Evolutionary conservation across 2,113 vertebrate species (phyloP).

Genomic region (Illadopsis cleaveri): DNA sequence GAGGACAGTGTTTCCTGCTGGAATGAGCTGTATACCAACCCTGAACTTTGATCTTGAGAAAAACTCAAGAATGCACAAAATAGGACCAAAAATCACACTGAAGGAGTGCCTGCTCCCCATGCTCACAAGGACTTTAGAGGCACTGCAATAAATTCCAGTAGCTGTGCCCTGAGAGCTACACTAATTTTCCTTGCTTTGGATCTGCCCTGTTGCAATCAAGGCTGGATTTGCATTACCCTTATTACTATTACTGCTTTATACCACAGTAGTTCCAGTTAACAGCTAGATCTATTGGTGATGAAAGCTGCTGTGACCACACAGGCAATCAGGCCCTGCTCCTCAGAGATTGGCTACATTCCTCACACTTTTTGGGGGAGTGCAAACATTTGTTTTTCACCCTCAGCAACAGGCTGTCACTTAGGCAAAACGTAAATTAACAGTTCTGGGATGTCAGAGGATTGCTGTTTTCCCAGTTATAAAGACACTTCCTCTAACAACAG

Average conservation of each 20-base stretch:
- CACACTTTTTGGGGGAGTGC: neutral
- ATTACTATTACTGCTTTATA: neutral
- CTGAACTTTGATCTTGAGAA: neutral
- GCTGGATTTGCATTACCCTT: neutral
- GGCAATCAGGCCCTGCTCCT: neutral
- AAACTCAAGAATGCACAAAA: neutral
- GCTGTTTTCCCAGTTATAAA: neutral
- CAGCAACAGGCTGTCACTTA: neutral
- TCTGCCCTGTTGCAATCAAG: neutral
- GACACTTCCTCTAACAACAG: neutral
- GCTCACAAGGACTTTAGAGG: neutral
- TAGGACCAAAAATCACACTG: neutral
- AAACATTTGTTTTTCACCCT: neutral
- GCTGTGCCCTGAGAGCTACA: neutral
- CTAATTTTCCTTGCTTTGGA: neutral
- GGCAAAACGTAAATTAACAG: neutral
- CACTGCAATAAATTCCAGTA: neutral
- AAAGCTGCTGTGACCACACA: neutral
- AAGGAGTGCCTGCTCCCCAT: neutral
- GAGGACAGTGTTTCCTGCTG: neutral
- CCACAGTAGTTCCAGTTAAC: neutral
- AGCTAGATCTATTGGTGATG: neutral
- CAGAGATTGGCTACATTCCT: neutral
- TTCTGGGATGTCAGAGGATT: neutral
- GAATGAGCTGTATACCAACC: neutral